phyloP scores from a whole-genome alignment of 2,797 vertebrate species.

The Melanotaenia trifasciata region DNA sequence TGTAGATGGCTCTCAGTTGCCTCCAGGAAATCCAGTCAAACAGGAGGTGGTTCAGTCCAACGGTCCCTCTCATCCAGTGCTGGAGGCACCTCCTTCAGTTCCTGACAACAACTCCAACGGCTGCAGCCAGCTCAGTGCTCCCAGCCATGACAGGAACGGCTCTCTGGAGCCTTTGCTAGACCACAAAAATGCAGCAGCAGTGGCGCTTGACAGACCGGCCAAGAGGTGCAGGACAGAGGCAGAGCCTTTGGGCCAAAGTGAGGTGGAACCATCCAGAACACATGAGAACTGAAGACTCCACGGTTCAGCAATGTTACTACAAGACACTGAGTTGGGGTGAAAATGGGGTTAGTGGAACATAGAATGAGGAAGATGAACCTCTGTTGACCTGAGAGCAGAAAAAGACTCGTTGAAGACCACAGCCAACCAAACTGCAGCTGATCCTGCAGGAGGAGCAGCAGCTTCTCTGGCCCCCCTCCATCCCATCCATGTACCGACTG shows the following conservation, averaged over 20 bases:
- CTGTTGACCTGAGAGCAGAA: conserved; percentile 24
- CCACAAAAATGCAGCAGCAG: conserved; percentile 79
- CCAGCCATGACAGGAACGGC: conserved; percentile 78
- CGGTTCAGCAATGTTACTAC: conserved; percentile 5
- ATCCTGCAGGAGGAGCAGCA: conserved; percentile 41
- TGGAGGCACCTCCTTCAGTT: conserved; percentile 50
- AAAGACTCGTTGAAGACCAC: conserved; percentile 34
- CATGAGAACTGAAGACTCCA: conserved; percentile 75
- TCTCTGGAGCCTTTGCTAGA: conserved; percentile 76
- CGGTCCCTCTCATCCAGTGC: conserved; percentile 77
- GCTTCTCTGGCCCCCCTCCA: not conserved
- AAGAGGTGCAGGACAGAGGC: conserved; percentile 90
- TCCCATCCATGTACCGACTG: conserved; percentile 27
- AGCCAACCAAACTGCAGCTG: conserved; percentile 51
- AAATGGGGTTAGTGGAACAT: not conserved
- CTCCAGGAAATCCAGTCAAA: conserved; percentile 79
- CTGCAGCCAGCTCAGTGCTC: conserved; percentile 76
- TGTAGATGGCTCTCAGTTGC: conserved; percentile 50
- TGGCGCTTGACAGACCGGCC: conserved; percentile 83
- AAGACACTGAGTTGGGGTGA: conserved; percentile 29
- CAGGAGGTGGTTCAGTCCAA: conserved; percentile 84
- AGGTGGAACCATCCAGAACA: conserved; percentile 84
- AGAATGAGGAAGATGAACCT: conserved; percentile 23
- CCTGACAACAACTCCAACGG: conserved; percentile 89
- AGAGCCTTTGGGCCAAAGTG: conserved; percentile 71